phyloP scores from a whole-genome alignment of 2,888 invertebrate genomes.

The Silvanus unidentatus region DNA sequence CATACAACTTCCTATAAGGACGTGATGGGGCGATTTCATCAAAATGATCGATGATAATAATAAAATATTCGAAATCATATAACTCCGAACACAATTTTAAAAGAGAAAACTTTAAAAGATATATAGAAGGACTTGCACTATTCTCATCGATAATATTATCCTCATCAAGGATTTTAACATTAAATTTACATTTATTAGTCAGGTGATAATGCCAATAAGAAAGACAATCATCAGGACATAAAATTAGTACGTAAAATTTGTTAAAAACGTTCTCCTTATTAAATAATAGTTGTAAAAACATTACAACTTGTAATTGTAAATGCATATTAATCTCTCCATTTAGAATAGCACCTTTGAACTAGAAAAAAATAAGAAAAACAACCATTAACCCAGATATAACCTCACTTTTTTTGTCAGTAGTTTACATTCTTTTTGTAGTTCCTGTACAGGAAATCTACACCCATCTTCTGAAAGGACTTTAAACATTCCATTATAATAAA shows the following conservation, averaged over 20 bases:
- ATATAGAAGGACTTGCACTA: neutral
- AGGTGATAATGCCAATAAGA: conserved; percentile 34
- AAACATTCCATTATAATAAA: conserved; percentile 12
- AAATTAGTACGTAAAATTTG: conserved; percentile 22
- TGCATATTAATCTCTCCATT: conserved; percentile 37
- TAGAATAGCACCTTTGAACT: conserved; percentile 37
- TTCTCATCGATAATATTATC: neutral
- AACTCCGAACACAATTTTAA: conserved; percentile 29
- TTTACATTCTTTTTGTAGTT: conserved; percentile 31
- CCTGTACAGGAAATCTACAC: conserved; percentile 32
- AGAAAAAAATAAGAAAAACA: conserved; percentile 6
- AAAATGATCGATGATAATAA: conserved; percentile 33
- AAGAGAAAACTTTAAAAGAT: conserved; percentile 27
- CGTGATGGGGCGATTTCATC: conserved; percentile 34
- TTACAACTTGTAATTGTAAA: conserved; percentile 6
- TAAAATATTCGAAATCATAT: conserved; percentile 26
- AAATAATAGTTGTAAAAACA: too few relatives aligned
- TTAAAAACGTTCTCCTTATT: conserved; percentile 9
- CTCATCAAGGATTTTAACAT: too few relatives aligned
- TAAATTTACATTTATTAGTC: conserved; percentile 18
- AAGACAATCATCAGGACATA: conserved; percentile 26
- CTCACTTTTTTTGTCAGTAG: conserved; percentile 4
- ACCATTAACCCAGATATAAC: neutral
- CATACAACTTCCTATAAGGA: conserved; percentile 27
- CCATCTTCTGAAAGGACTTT: conserved; percentile 28